Evolutionary conservation across 35 echinoderm and acorn worm genomes (phyloP).

Genomic region (Anneissia japonica): DNA sequence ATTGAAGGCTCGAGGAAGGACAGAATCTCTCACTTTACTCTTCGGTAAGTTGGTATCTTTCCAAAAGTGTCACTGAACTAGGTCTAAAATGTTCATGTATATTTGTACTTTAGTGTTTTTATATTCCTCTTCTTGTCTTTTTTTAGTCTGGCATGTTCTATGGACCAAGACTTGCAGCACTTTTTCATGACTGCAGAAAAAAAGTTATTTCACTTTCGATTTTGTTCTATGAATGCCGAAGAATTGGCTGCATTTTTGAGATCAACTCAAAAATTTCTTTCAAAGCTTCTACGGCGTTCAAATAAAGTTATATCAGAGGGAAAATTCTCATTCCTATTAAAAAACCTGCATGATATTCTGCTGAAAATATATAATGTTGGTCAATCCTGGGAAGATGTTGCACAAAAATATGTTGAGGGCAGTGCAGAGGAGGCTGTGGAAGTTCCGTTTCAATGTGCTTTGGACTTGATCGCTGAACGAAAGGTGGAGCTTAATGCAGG

Average conservation of each 20-base stretch:
- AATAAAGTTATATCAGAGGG: not conserved
- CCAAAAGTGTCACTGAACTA: too few species aligned
- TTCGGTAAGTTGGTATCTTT: conserved; percentile 41
- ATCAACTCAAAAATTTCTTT: conserved; percentile 62
- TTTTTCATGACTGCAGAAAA: conserved; percentile 54
- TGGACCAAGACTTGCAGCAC: not conserved
- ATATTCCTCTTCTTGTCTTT: too few species aligned
- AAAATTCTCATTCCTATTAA: not conserved
- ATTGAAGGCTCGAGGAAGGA: conserved; percentile 65
- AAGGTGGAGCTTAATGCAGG: conserved; percentile 48
- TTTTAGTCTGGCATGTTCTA: conserved; percentile 6
- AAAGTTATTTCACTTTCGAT: conserved; percentile 69
- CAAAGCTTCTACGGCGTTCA: conserved; percentile 4
- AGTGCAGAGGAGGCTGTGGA: conserved; percentile 28
- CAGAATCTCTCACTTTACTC: conserved; percentile 44
- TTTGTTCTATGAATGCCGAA: conserved; percentile 57
- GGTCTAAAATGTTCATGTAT: not conserved
- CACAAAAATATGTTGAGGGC: conserved; percentile 62
- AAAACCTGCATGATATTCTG: not conserved
- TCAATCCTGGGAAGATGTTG: conserved; percentile 43
- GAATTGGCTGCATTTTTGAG: conserved; percentile 60
- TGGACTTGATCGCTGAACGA: conserved; percentile 46
- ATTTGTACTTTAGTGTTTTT: too few species aligned
- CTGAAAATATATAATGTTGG: not conserved
- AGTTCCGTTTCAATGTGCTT: conserved; percentile 75